Base-by-base conservation (phyloP, 2,113 vertebrate species). In the Calyptommatus sinebrachiatus region DNA sequence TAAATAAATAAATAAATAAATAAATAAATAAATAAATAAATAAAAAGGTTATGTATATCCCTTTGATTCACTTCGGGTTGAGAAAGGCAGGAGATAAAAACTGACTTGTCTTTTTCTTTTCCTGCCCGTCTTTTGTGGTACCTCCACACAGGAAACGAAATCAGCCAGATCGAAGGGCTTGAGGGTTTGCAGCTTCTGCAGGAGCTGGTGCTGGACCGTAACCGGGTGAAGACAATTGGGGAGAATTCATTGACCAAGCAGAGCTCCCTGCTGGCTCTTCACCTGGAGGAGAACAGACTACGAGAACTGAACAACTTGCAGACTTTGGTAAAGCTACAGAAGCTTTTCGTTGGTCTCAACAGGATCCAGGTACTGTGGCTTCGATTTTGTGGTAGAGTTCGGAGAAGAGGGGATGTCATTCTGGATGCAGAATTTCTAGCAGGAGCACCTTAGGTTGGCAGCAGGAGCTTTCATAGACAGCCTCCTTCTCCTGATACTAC, bases 121-220 rank as follows among this genome's bases (percentile, higher is more conserved):
- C 28, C 9, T n/a, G 9, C 4, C 50, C 21, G 22, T 45, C 61
- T 63, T 63, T 71, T 21, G 28, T 71, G 12, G 29, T 71, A 12
- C 6, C 45, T 53, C 67, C 26, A 1, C 84, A 97, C 84, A 97
- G 96, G 94, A 46, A 98, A 98, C 87, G 95, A 96, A 62, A 97
- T 97, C 86, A 95, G 92, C 80, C 96, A 96, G 35, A 93, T 96
- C 77, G 96, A 98, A 85, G 96, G 96, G 26, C 90, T 97, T 80
- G 96, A 97, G 77, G 94, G 94, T 45, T 91, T 97, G 78, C 70
- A 79, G 3, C 82, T 87, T 63, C 95, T 98, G 35, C 92, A 93
- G 84, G 94, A 97, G 74, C 79, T 98, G 80, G 92, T 96, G 22
- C 82, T 98, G 69, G 95, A 97, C 90, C 94, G 89, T 87, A 98